phyloP scores from a whole-genome alignment of 2,888 invertebrate species.

The Acanthosepion esculentum region DNA sequence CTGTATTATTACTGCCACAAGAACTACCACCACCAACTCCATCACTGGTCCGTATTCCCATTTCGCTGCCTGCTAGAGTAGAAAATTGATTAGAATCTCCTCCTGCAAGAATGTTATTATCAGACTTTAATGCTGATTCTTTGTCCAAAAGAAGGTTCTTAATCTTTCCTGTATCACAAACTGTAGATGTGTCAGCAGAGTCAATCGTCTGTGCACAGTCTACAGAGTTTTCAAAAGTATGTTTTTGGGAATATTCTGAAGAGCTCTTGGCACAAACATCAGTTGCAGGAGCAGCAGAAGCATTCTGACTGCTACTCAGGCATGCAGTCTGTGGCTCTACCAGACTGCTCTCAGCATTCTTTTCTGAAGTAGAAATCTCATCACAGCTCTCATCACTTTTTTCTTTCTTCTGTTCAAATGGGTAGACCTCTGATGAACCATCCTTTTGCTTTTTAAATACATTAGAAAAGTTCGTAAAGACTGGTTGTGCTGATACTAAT shows the following conservation, averaged over 20 bases:
- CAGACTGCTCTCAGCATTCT: slow-evolving; percentile 8
- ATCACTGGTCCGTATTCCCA: slow-evolving; percentile 34
- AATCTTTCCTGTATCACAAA: slow-evolving; percentile 39
- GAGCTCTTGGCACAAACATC: background rate
- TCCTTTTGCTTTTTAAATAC: slow-evolving; percentile 45
- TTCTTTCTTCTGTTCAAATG: slow-evolving; percentile 40
- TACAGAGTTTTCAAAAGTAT: slow-evolving; percentile 44
- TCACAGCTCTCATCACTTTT: slow-evolving; percentile 43
- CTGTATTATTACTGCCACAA: background rate
- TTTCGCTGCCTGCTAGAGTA: slow-evolving; percentile 34
- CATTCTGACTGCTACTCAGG: background rate
- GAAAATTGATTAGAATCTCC: slow-evolving; percentile 42
- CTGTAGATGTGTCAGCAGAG: background rate
- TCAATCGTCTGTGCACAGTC: background rate
- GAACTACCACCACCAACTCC: slow-evolving; percentile 24
- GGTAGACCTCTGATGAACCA: slow-evolving; percentile 38
- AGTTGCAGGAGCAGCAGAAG: background rate
- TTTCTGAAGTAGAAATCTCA: background rate
- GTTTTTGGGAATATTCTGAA: slow-evolving; percentile 46
- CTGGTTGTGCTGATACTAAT: background rate
- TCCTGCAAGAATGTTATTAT: background rate
- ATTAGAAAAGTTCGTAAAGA: slow-evolving; percentile 44
- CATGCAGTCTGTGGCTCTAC: background rate
- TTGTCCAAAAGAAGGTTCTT: slow-evolving; percentile 5
- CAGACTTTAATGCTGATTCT: slow-evolving; percentile 37